Evolutionary conservation across 2,113 vertebrate species (phyloP).

Genomic region (Tychaedon coryphoeus): DNA sequence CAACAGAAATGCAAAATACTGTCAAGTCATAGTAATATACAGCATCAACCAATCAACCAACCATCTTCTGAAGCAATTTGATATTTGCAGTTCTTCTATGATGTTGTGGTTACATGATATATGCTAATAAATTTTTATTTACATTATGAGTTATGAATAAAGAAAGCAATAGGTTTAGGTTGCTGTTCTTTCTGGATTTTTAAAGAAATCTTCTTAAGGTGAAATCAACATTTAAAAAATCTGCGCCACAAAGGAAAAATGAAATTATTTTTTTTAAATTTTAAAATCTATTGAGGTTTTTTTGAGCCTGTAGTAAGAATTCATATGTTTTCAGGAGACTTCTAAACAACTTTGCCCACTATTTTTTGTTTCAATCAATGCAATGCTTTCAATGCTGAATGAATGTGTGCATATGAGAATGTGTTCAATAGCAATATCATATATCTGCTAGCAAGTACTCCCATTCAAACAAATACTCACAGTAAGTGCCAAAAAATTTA

Average conservation of each 20-base stretch:
- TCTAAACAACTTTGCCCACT: neutral
- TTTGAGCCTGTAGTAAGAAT: neutral
- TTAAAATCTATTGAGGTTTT: neutral
- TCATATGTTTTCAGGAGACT: neutral
- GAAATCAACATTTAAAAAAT: neutral
- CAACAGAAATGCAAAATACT: neutral
- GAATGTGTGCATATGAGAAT: neutral
- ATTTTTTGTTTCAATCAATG: neutral
- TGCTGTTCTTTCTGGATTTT: neutral
- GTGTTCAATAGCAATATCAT: neutral
- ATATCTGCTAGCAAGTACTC: neutral
- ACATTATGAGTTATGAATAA: neutral
- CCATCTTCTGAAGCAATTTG: neutral
- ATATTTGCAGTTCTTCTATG: neutral
- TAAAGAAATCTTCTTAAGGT: neutral
- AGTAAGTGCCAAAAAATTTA: too few relatives aligned
- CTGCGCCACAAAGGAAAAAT: neutral
- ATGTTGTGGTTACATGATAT: neutral
- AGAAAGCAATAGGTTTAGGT: rapidly evolving
- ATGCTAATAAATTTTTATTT: neutral
- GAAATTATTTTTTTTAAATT: neutral
- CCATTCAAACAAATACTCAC: neutral
- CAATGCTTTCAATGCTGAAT: neutral
- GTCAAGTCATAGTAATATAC: neutral
- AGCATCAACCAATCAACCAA: neutral